phyloP scores from a whole-genome alignment of 2,797 vertebrate species.

The Zonotrichia albicollis region DNA sequence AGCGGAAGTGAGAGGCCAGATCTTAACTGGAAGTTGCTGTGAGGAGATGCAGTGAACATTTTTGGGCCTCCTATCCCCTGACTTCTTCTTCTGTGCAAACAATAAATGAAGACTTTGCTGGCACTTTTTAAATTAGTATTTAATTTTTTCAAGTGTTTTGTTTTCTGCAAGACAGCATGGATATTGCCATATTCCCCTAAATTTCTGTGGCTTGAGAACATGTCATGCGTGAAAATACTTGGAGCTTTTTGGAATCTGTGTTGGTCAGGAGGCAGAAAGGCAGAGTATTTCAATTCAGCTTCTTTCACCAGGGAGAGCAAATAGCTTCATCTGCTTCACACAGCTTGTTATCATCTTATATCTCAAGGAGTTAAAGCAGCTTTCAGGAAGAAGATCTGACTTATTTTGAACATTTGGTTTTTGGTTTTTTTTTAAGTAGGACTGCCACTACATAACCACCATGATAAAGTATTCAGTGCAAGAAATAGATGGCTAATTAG shows the following conservation, averaged over 20 bases:
- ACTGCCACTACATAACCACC: neutral
- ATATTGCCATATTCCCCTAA: neutral
- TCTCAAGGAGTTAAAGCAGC: neutral
- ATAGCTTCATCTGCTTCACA: neutral
- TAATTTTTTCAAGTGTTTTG: neutral
- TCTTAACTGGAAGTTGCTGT: neutral
- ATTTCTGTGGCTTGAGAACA: neutral
- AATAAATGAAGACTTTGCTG: neutral
- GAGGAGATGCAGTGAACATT: neutral
- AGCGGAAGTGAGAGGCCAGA: neutral
- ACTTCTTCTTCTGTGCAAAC: neutral
- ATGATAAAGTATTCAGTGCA: neutral
- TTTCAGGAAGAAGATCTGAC: neutral
- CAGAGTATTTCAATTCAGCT: neutral
- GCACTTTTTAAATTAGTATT: neutral
- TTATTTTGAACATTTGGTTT: neutral
- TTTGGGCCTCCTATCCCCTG: neutral
- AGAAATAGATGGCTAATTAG: conserved; percentile 63
- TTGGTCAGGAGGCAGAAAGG: neutral
- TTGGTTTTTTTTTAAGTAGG: neutral
- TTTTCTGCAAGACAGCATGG: neutral
- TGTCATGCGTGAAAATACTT: neutral
- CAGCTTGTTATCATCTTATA: neutral
- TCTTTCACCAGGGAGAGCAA: neutral
- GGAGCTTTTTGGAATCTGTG: neutral